A percentile compares a stretch with the other conserved stretches of the same genome.
Evolutionary conservation across 1,140 invertebrate genomes (phyloP).

Genomic region (Pogonomyrmex barbatus): DNA sequence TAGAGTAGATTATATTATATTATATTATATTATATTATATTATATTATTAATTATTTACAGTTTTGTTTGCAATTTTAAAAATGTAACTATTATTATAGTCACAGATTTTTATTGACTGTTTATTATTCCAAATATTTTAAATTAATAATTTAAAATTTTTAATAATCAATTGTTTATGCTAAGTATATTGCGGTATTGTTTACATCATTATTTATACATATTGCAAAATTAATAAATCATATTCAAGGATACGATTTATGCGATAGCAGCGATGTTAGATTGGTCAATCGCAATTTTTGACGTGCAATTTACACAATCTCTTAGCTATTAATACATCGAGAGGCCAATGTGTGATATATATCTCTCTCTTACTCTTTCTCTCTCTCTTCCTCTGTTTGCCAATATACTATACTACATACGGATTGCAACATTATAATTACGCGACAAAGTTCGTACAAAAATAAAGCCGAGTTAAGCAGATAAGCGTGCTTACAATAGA

Average conservation of each 20-base stretch:
- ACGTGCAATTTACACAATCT: conserved; percentile 17
- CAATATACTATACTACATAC: not conserved
- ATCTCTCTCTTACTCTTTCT: not conserved
- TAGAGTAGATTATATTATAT: not conserved
- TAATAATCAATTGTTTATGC: no score
- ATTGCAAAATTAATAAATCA: conserved; percentile 18
- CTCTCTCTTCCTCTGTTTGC: not conserved
- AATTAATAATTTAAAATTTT: conserved; percentile 1
- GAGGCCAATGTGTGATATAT: not conserved
- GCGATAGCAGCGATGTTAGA: conserved; percentile 4
- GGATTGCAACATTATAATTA: not conserved
- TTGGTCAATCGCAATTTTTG: conserved; percentile 12
- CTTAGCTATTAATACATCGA: not conserved
- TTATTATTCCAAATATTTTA: no score
- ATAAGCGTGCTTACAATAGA: conserved; percentile 24
- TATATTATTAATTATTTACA: not conserved
- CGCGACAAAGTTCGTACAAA: not conserved
- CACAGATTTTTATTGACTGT: no score
- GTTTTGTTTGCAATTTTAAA: conserved; percentile 4
- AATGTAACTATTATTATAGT: no score
- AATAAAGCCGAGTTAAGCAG: conserved; percentile 12
- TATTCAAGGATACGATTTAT: not conserved
- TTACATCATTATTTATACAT: not conserved
- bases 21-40: not conserved
- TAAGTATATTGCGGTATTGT: not conserved